These are phyloP conservation scores for Drosophila paracracens DNA, from an alignment of 2,888 invertebrate genomes.

Conservation along the genomic window DNA sequence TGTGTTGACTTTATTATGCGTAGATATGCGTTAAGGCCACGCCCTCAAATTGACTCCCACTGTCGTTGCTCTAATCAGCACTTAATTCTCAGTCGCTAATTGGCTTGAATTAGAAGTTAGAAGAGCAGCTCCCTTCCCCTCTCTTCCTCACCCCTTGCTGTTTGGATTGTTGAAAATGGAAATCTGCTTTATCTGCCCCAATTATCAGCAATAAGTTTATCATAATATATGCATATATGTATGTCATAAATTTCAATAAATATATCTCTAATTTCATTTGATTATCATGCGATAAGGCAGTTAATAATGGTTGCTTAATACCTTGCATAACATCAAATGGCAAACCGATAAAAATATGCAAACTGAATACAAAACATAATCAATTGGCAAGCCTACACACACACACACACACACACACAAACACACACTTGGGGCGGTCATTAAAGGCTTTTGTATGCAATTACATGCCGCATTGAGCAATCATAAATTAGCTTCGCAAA, in stretches of 20 bases:
- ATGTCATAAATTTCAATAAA: slow-evolving; percentile 4
- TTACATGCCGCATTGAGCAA: slow-evolving; percentile 79
- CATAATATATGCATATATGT: no score
- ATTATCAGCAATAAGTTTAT: background rate
- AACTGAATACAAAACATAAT: slow-evolving; percentile 46
- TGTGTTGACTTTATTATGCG: slow-evolving; percentile 70
- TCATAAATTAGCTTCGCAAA: slow-evolving; percentile 76
- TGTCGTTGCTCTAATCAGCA: slow-evolving; percentile 56
- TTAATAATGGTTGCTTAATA: slow-evolving; percentile 53
- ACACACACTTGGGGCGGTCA: slow-evolving; percentile 41
- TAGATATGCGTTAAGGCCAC: slow-evolving; percentile 37
- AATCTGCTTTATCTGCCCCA: background rate
- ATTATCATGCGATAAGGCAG: slow-evolving; percentile 53
- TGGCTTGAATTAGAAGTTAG: slow-evolving; percentile 39
- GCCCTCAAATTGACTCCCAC: slow-evolving; percentile 5
- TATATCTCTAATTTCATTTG: slow-evolving; percentile 28
- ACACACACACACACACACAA: slow-evolving; percentile 13
- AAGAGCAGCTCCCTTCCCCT: background rate
- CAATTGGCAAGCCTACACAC: slow-evolving; percentile 32
- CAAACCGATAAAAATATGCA: slow-evolving; percentile 5
- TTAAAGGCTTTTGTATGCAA: slow-evolving; percentile 78
- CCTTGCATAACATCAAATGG: slow-evolving; percentile 18
- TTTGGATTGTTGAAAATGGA: background rate
- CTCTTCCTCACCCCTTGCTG: background rate
- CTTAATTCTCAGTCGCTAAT: slow-evolving; percentile 71